phyloP scores from a whole-genome alignment of 2,797 vertebrate genomes.

The Zenarchopterus dispar region DNA sequence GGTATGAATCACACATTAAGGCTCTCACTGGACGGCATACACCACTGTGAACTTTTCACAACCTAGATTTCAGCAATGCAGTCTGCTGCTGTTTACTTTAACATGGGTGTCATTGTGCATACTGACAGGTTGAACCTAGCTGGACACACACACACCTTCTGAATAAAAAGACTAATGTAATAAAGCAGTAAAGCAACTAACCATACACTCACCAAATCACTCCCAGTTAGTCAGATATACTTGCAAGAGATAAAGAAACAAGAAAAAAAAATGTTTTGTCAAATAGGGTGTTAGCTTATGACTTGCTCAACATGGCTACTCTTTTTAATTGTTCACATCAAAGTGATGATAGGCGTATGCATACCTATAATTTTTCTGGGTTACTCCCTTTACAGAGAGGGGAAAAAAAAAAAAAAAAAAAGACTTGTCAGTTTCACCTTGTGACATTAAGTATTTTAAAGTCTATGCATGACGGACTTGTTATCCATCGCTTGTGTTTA shows the following conservation, averaged over 20 bases:
- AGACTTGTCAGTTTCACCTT: slow-evolving; percentile 3
- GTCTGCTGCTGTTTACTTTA: slow-evolving; percentile 20
- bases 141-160: slow-evolving; percentile 74
- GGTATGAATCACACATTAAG: slow-evolving; percentile 66
- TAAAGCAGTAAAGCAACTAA: slow-evolving; percentile 55
- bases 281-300: slow-evolving; percentile 57
- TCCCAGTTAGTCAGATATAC: slow-evolving; percentile 42
- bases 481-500: no score
- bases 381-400: slow-evolving; percentile 45
- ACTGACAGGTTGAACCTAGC: slow-evolving; percentile 49
- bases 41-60: slow-evolving; percentile 50
- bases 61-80: slow-evolving; percentile 23
- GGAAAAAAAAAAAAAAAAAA: slow-evolving; percentile 6
- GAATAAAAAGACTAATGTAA: slow-evolving; percentile 63
- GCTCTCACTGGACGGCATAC: slow-evolving; percentile 38
- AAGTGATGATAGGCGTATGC: slow-evolving; percentile 29
- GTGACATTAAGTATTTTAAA: neutral
- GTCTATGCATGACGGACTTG: no score
- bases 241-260: slow-evolving; percentile 65
- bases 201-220: slow-evolving; percentile 60
- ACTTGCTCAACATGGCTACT: slow-evolving; percentile 9
- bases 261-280: slow-evolving; percentile 41
- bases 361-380: slow-evolving; percentile 37
- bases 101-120: slow-evolving; percentile 38
- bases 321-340: slow-evolving; percentile 29